These are phyloP conservation scores for Erpornis zantholeuca DNA, from an alignment of 2,113 vertebrate species.

Conservation along the genomic window DNA sequence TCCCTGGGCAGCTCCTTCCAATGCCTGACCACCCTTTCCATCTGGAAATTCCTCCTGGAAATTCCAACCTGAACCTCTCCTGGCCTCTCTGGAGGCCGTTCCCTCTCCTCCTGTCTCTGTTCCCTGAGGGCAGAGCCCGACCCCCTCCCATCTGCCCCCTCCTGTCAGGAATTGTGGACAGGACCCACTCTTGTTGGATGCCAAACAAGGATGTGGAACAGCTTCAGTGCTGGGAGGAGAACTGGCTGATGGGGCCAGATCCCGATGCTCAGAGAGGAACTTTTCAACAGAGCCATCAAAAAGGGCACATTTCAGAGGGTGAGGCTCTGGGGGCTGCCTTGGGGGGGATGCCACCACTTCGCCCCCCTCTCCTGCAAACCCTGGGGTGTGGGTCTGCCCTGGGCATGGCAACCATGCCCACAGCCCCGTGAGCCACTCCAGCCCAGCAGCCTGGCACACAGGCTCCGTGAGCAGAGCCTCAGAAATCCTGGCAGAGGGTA, in stretches of 20 bases:
- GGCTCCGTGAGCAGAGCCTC: neutral
- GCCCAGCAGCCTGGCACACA: neutral
- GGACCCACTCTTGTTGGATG: neutral
- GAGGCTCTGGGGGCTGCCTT: no score
- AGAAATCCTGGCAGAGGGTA: neutral
- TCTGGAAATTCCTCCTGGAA: rapidly evolving
- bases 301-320: neutral
- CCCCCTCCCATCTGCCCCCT: neutral
- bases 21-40: rapidly evolving
- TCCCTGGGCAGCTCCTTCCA: neutral
- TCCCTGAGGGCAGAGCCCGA: neutral
- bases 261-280: no score
- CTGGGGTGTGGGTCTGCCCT: neutral
- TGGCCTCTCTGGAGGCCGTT: neutral
- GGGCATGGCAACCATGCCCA: neutral
- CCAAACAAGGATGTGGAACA: neutral
- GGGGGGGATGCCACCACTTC: neutral
- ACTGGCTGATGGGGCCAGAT: neutral
- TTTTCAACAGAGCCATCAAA: neutral
- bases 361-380: neutral
- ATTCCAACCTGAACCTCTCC: rapidly evolving
- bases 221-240: neutral
- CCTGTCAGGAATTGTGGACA: neutral
- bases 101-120: neutral
- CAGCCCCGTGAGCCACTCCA: neutral